These are phyloP conservation scores for Callinectes sapidus DNA, from an alignment of 2,888 invertebrate species.

Conservation along the genomic window DNA sequence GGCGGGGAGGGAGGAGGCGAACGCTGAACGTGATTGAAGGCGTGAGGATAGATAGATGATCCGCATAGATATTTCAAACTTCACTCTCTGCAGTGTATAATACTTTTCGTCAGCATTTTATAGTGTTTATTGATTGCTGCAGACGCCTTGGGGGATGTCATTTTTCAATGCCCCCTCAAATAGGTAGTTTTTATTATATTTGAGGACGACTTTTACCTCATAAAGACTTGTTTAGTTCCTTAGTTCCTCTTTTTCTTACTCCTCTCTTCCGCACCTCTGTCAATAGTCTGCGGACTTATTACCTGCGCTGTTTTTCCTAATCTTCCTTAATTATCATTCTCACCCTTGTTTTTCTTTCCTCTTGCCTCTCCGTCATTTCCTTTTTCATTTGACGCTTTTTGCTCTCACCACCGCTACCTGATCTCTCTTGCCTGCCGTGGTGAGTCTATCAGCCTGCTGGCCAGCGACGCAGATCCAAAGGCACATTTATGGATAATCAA, in stretches of 20 bases:
- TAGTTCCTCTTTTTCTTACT: not conserved
- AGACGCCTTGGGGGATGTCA: not conserved
- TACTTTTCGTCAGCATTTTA: not conserved
- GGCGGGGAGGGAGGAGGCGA: not conserved
- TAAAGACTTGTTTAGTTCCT: not conserved
- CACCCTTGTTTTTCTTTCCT: not conserved
- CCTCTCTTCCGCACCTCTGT: not conserved
- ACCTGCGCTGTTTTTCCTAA: not conserved
- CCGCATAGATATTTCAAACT: slow-evolving; percentile 2
- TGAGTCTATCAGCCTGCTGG: not conserved
- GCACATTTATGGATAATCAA: slow-evolving; percentile 29
- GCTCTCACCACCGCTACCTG: not conserved
- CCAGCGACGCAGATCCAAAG: not conserved
- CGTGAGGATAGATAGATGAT: not conserved
- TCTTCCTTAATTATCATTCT: not conserved
- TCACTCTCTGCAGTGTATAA: not conserved
- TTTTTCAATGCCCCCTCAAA: not conserved
- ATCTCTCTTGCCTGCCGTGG: not conserved
- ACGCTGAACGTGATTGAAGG: not conserved
- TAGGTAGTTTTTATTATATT: not conserved
- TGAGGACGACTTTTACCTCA: not conserved
- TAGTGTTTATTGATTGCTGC: not conserved
- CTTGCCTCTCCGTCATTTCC: not conserved
- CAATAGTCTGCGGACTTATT: not conserved
- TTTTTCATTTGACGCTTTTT: not conserved